Percentiles rank a stretch among this genome's conserved stretches.
Evolutionary conservation across 2,797 vertebrate species (phyloP).

Genomic region (Chaunax sp.): DNA sequence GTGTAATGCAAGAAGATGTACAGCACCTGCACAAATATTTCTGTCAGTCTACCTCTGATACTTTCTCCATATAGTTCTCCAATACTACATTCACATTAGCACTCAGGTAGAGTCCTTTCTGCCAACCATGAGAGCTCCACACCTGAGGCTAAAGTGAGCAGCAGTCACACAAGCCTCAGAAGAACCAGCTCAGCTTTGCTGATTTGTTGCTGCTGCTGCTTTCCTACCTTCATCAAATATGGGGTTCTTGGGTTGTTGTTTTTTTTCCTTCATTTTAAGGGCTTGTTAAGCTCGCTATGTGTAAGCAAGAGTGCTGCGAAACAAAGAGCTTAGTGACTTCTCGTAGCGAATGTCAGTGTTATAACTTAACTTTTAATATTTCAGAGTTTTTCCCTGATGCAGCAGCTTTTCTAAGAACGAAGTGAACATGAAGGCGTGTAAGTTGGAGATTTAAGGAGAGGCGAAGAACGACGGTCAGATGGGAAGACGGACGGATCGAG

Average conservation of each 20-base stretch:
- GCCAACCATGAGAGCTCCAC: conserved; percentile 74
- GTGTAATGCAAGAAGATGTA: conserved; percentile 39
- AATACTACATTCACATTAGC: conserved; percentile 57
- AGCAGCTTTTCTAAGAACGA: conserved; percentile 41
- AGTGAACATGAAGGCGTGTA: conserved; percentile 33
- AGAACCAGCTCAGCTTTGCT: conserved; percentile 49
- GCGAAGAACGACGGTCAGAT: conserved; percentile 22
- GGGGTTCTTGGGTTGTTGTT: too few relatives aligned
- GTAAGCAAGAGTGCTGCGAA: conserved; percentile 24
- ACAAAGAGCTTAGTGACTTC: conserved; percentile 7
- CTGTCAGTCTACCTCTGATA: conserved; percentile 57
- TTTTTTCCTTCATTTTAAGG: conserved; percentile 10
- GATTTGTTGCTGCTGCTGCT: conserved; percentile 11
- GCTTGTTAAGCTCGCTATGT: conserved; percentile 8
- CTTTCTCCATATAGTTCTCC: conserved; percentile 56
- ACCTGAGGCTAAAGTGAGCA: conserved; percentile 76
- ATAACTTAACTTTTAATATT: conserved; percentile 10
- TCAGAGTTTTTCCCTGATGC: conserved; percentile 31
- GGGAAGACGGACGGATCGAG: neutral
- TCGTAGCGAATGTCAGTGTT: conserved; percentile 30
- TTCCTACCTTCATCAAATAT: conserved; percentile 10
- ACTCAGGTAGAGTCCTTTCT: conserved; percentile 59
- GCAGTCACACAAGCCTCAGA: conserved; percentile 59
- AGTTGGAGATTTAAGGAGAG: conserved; percentile 18
- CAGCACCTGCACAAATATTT: conserved; percentile 68